Evolutionary conservation across 2,113 vertebrate genomes (phyloP), one percentile per base, ranked within the genome.

Genomic region (Gallinago undulata): DNA sequence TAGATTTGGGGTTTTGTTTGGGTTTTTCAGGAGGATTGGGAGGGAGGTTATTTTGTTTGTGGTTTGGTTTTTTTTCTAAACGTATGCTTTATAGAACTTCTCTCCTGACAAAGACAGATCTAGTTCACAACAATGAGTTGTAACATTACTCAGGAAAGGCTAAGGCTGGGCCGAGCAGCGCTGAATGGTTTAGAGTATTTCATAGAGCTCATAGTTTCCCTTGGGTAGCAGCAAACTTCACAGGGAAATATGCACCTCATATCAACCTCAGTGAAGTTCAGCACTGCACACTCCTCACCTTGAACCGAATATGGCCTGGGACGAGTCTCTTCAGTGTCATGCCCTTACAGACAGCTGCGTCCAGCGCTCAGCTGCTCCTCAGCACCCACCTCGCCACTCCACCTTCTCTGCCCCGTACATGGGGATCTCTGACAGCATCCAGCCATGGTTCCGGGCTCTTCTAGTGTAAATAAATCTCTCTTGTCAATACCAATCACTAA

Each of bases 361-460:
- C 19, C 50, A 10, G 16, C 0, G 6, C 31, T 35, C 33, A 19
- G 55, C 43, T 59, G 43, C 48, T 50, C 19, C 75, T 45, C 62
- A 39, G 21, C 37, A 3, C 22, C 19, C 2, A 1, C 18, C n/a
- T 22, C 37, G 35, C 21, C 47, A 6, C 7, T 17, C 35, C 12
- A 25, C 22, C 35, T n/a, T 50, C 19, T 16, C 19, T 11, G 17
- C 31, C 14, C 39, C 3, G 24, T 0, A 30, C 47, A 2, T 0
- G 0, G 51, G 24, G 8, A 14, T n/a, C 3, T 62, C 63, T 16
- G 19, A 7, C 57, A 81, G 45, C 4, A 19, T 0, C 10, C 4
- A 0, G 11, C 18, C 0, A 0, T 2, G 3, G n/a, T 70, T 21
- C 50, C 2, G 3, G 9, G 18, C 33, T 17, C n/a, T 33, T 60